A percentile compares a stretch with the other conserved stretches of the same genome.
Conservation (phyloP, 2,888 invertebrate genomes). For the Anorthoa munda region DNA sequence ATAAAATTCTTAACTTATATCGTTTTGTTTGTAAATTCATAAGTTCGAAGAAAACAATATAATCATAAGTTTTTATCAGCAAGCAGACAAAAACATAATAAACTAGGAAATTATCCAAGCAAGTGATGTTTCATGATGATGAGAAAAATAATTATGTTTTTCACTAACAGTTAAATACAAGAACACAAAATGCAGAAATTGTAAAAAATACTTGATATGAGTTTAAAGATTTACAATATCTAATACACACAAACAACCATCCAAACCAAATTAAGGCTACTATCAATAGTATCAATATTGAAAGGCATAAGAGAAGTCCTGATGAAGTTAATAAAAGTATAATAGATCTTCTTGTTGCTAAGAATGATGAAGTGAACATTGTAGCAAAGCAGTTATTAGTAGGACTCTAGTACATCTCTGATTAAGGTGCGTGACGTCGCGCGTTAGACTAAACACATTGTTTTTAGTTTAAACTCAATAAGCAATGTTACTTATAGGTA, state of each 20-base stretch:
- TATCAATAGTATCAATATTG: background rate
- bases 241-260: background rate
- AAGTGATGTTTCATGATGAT: background rate
- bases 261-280: background rate
- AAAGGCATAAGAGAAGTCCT: background rate
- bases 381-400: slow-evolving; percentile 7
- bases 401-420: slow-evolving; percentile 8
- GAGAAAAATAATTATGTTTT: background rate
- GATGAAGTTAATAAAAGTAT: background rate
- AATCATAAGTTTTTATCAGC: background rate
- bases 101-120: background rate
- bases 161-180: background rate
- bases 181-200: slow-evolving; percentile 4
- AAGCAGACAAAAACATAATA: background rate
- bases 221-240: background rate
- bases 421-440: slow-evolving; percentile 21
- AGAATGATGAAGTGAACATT: slow-evolving; percentile 1
- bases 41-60: background rate
- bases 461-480: slow-evolving; percentile 31
- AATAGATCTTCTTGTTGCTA: background rate
- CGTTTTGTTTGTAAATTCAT: slow-evolving; percentile 20
- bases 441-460: slow-evolving; percentile 28
- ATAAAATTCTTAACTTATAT: slow-evolving; percentile 32
- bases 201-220: background rate
- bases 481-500: background rate